These are phyloP conservation scores for Morinoia aosen DNA, from an alignment of 2,888 invertebrate genomes.

Conservation along the genomic window DNA sequence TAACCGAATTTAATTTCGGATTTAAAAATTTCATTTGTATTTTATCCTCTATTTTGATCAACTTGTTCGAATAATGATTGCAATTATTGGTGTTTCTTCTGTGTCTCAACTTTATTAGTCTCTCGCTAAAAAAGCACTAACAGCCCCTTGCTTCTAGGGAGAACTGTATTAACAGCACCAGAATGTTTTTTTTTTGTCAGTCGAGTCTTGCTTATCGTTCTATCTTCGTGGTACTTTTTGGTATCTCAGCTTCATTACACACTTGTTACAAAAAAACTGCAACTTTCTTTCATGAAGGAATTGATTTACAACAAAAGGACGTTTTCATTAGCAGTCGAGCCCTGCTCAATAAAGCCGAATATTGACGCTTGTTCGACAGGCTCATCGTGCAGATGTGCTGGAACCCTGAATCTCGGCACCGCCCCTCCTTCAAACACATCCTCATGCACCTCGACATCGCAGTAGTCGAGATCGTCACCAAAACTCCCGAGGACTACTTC, in stretches of 20 bases:
- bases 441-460: constrained; percentile 93
- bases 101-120: too few species aligned
- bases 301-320: background rate
- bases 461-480: constrained; percentile 81
- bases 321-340: background rate
- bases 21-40: background rate
- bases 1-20: background rate
- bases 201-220: too few species aligned
- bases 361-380: constrained; percentile 24
- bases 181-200: too few species aligned
- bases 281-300: background rate
- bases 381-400: constrained; percentile 92
- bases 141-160: too few species aligned
- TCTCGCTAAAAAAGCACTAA: too few species aligned
- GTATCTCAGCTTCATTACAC: background rate
- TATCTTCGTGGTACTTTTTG: too few species aligned
- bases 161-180: too few species aligned
- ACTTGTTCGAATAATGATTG: background rate
- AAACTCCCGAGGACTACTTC: constrained; percentile 80
- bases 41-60: background rate
- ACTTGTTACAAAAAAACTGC: background rate
- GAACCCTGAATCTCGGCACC: constrained; percentile 89
- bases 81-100: background rate
- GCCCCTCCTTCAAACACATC: constrained; percentile 92
- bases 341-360: background rate